phyloP scores from a whole-genome alignment of 2,113 vertebrate species.

The Collichthys lucidus region DNA sequence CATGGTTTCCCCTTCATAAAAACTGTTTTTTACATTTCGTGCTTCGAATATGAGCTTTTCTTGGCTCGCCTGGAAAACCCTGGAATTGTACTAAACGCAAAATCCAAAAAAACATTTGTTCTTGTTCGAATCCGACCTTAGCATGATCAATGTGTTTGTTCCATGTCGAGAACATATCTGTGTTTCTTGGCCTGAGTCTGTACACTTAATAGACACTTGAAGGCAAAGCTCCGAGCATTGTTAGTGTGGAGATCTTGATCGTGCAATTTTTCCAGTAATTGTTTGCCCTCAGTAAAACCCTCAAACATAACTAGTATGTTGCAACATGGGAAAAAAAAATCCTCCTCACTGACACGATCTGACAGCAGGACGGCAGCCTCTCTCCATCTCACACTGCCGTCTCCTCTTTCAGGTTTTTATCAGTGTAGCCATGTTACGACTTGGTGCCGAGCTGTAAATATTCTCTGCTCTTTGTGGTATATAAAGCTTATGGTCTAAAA shows the following conservation, averaged over 20 bases:
- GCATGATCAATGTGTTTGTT: neutral
- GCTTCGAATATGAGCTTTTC: neutral
- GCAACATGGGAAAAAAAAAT: conserved; percentile 59
- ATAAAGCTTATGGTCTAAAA: conserved; percentile 58
- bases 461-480: conserved; percentile 47
- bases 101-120: neutral
- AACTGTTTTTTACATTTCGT: neutral
- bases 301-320: conserved; percentile 60
- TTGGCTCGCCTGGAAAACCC: neutral
- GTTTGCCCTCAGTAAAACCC: conserved; percentile 67
- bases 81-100: neutral
- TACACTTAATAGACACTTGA: conserved; percentile 33
- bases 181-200: conserved; percentile 21
- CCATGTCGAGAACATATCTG: neutral
- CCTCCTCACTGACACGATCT: conserved; percentile 53
- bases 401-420: conserved; percentile 55
- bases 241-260: conserved; percentile 40
- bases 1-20: neutral
- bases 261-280: conserved; percentile 65
- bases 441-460: conserved; percentile 58
- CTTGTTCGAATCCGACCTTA: neutral
- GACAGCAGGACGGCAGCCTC: conserved; percentile 46
- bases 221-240: conserved; percentile 17
- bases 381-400: conserved; percentile 21
- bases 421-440: conserved; percentile 49